Evolutionary conservation across 2,888 invertebrate genomes (phyloP).

Genomic region (Archips crataeganus): DNA sequence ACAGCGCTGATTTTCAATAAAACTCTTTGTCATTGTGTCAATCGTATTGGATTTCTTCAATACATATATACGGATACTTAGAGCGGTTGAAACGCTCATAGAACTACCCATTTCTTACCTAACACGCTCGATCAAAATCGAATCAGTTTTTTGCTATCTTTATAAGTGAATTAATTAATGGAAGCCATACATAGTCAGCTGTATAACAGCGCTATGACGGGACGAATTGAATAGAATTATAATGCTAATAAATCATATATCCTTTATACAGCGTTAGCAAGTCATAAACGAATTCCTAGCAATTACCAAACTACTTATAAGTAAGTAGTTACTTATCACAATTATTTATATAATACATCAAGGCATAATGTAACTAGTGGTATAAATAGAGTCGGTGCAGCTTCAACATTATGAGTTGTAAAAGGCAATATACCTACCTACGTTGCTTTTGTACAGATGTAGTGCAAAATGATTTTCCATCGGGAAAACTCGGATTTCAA

Average conservation of each 20-base stretch:
- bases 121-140: neutral
- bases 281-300: neutral
- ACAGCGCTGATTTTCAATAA: no score
- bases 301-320: neutral
- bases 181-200: neutral
- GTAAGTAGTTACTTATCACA: neutral
- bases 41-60: no score
- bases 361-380: neutral
- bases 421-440: neutral
- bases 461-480: no score
- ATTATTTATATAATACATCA: slow-evolving; percentile 6
- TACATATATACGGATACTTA: no score
- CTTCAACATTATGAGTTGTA: neutral
- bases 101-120: no score
- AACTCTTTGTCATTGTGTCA: no score
- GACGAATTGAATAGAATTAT: neutral
- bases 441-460: neutral
- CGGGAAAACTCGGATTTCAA: no score
- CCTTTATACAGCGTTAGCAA: neutral
- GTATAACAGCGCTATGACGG: neutral
- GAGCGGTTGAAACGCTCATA: no score
- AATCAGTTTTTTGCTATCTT: neutral
- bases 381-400: neutral
- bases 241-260: neutral
- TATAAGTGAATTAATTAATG: neutral